Evolutionary conservation across 2,113 vertebrate genomes (phyloP), one percentile per base, ranked within the genome.

Genomic region (Actenoides hombroni): DNA sequence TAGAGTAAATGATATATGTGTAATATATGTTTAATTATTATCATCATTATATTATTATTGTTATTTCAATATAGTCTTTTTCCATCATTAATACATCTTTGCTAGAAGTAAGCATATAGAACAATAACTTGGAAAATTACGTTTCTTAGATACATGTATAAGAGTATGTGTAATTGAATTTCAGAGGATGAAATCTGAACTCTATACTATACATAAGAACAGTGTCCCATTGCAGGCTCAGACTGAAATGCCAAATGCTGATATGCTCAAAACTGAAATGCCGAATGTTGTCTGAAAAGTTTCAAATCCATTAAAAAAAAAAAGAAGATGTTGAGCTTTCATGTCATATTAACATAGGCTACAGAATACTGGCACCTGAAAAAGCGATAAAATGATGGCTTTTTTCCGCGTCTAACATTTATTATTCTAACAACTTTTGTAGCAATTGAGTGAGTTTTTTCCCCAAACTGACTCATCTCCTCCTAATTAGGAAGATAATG

Each of bases 221-320:
- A 5, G 0, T 39, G 12, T 0, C 0, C 5, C 24, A 33, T 51
- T 83, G 18, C n/a, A 63, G 40, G 8, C 24, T 91, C 23, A 53
- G 83, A 64, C 0, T 1, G 4, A 76, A 88, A 79, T 71, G 24
- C 5, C 33, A 76, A 90, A 56, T 1, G 0, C 6, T 65, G 10
- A 48, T 21, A 48, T 21, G 8, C 21, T 91, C 23, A 53, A 61
- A 85, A 64, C 0, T 1, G 3, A 79, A 88, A 79, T 71, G 23
- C 4, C 29, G 75, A 89, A 54, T 1, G 0, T 5, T 64, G 10
- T 49, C 53, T 67, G 17, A 74, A 87, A 81, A 79, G 1, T 8
- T 88, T 90, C 18, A 80, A 79, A 53, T 64, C 10, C 18, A 42
- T 15, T 42, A 20, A 19, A 46, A 10, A 46, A 46, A 46, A 20